These are phyloP conservation scores for Catagonus wagneri DNA, from an alignment of 2,113 vertebrate species.

Conservation along the genomic window DNA sequence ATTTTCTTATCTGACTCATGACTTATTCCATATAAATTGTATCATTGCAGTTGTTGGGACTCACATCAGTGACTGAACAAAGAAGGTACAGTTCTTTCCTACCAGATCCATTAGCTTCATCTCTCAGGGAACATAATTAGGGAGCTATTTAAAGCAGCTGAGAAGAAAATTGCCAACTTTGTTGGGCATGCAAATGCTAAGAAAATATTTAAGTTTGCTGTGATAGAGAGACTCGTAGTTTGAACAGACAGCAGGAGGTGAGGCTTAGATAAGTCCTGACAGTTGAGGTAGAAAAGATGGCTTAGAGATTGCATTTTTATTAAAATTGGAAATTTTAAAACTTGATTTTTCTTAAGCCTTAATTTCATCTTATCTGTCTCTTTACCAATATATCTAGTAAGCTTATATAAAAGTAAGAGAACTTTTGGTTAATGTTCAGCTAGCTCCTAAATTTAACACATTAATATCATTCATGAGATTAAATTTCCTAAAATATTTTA, in stretches of 20 bases:
- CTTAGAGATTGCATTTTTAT: slow-evolving; percentile 6
- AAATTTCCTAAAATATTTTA: slow-evolving; percentile 45
- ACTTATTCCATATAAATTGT: neutral
- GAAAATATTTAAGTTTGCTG: slow-evolving; percentile 49
- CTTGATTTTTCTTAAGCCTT: slow-evolving; percentile 24
- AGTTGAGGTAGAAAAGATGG: neutral
- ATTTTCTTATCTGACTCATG: slow-evolving; percentile 17
- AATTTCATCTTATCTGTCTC: neutral
- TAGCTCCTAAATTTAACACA: neutral
- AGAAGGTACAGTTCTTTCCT: slow-evolving; percentile 13
- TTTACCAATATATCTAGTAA: slow-evolving; percentile 46
- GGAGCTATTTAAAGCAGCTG: neutral
- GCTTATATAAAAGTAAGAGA: slow-evolving; percentile 34
- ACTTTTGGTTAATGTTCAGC: slow-evolving; percentile 40
- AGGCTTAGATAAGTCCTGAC: slow-evolving; percentile 46
- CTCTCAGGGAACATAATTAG: slow-evolving; percentile 14
- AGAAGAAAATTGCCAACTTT: slow-evolving; percentile 48
- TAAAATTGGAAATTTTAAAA: slow-evolving; percentile 28
- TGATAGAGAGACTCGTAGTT: slow-evolving; percentile 38
- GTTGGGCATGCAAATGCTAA: slow-evolving; percentile 35
- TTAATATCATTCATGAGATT: slow-evolving; percentile 51
- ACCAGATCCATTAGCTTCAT: neutral
- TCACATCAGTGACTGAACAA: neutral
- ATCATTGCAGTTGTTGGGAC: neutral
- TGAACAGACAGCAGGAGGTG: slow-evolving; percentile 37